Conservation (phyloP, 2,113 vertebrate genomes). For the Recurvirostra avosetta region DNA sequence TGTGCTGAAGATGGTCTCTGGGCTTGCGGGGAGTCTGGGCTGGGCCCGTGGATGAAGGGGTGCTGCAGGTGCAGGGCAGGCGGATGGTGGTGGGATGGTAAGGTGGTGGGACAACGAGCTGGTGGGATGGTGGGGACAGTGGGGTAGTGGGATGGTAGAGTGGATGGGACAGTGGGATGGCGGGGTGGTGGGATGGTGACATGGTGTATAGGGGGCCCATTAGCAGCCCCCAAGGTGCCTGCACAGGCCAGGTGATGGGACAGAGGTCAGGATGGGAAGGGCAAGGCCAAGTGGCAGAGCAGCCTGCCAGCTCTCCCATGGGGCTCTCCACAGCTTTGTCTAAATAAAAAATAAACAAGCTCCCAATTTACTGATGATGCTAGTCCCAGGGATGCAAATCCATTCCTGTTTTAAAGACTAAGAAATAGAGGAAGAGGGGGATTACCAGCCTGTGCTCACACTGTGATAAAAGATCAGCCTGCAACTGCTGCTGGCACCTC, state of each 20-base stretch:
- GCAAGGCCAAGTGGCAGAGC: neutral
- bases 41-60: neutral
- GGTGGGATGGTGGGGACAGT: no score
- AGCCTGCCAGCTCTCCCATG: neutral
- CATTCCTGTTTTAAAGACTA: neutral
- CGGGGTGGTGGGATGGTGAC: neutral
- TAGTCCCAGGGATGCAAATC: neutral
- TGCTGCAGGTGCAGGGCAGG: neutral
- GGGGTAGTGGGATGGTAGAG: no score
- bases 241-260: neutral
- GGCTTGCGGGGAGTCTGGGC: neutral
- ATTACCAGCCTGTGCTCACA: neutral
- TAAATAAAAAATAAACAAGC: neutral
- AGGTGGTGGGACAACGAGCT: no score
- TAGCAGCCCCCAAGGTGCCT: neutral
- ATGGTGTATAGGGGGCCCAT: neutral
- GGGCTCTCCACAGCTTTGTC: neutral
- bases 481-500: neutral
- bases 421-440: neutral
- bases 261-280: neutral
- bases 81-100: neutral
- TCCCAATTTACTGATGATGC: no score
- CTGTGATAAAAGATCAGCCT: neutral
- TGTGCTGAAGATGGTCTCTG: fast-evolving
- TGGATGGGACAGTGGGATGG: no score